phyloP scores from a whole-genome alignment of 1,140 invertebrate genomes.

The Triops longicaudatus region DNA sequence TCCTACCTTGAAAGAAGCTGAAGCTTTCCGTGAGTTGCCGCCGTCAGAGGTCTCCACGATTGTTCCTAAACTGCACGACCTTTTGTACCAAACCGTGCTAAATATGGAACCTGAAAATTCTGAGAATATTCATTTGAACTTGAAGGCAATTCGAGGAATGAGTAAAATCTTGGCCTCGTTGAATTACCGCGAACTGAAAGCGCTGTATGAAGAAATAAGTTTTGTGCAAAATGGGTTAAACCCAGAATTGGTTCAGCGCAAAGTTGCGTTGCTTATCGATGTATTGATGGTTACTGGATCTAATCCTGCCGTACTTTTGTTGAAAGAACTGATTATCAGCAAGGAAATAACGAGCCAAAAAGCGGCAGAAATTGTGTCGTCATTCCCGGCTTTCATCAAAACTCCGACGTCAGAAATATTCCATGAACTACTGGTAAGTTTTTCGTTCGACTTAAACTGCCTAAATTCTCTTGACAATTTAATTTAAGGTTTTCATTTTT shows the following conservation, averaged over 20 bases:
- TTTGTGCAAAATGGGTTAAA: not conserved
- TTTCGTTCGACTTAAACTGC: no score
- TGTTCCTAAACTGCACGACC: not conserved
- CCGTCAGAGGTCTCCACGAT: not conserved
- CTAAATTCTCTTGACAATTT: no score
- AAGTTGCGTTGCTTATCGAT: constrained; percentile 23
- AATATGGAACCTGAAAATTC: not conserved
- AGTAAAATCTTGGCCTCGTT: not conserved
- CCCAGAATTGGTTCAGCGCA: constrained; percentile 9
- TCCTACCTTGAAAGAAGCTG: not conserved
- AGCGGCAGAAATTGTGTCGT: constrained; percentile 30
- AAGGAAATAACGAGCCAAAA: constrained; percentile 28
- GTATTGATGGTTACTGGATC: constrained; percentile 30
- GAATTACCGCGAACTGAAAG: constrained; percentile 17
- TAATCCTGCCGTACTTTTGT: constrained; percentile 31
- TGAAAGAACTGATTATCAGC: constrained; percentile 31
- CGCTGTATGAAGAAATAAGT: constrained; percentile 11
- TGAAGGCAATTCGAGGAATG: constrained; percentile 15
- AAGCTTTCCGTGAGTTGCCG: not conserved
- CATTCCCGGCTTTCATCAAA: constrained; percentile 31
- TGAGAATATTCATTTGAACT: not conserved
- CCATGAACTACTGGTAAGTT: constrained; percentile 31
- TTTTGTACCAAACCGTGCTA: not conserved
- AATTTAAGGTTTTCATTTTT: no score
- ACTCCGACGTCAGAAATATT: constrained; percentile 32